Base-by-base conservation (phyloP, 2,113 vertebrate genomes). In the Cygnus atratus region DNA sequence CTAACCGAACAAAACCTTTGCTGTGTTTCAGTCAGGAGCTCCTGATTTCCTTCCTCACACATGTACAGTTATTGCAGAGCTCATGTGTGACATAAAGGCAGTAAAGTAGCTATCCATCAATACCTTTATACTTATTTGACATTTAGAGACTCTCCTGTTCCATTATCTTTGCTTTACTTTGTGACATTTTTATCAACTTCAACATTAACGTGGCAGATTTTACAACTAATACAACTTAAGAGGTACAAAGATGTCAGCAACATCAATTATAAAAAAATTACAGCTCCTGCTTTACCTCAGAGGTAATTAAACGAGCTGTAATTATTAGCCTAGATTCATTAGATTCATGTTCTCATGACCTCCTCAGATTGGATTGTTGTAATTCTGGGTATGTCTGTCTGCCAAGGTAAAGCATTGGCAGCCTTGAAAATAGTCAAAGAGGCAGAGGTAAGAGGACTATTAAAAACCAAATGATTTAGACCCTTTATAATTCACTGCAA, bases 181-280 rank as follows among this genome's bases (percentile, higher is more conserved):
- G 46, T 94, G 91, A 77, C 87, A 94, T 96, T 98, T 97, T 97
- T 95, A 96, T 96, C 93, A 97, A 91, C 90, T 96, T 65, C 59
- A 89, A 59, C 61, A 89, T 94, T 94, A 94, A 95, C 77, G 62
- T 28, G 85, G 90, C 13, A 97, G 63, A 89, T 96, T 97, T 97
- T 96, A 97, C 96, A 96, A 91, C 95, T 95, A 88, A n/a, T 94
- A 90, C 68, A 94, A 87, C 65, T 94, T 96, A 96, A 97, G 96
- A 97, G 80, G 80, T 93, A 91, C 66, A 93, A 91, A 67, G 85
- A 96, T 90, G 70, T 96, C 91, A 97, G 90, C 70, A 97, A 88
- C 93, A 96, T 97, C 93, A 97, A 97, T 97, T 96, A 96, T 85
- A 84, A 93, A 96, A 96, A 93, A 85, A 96, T 79, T 95, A 96